Percentiles rank a stretch among this genome's conserved stretches.
Evolutionary conservation across 2,797 vertebrate species (phyloP).

Genomic region (Notolepis coatsorum): DNA sequence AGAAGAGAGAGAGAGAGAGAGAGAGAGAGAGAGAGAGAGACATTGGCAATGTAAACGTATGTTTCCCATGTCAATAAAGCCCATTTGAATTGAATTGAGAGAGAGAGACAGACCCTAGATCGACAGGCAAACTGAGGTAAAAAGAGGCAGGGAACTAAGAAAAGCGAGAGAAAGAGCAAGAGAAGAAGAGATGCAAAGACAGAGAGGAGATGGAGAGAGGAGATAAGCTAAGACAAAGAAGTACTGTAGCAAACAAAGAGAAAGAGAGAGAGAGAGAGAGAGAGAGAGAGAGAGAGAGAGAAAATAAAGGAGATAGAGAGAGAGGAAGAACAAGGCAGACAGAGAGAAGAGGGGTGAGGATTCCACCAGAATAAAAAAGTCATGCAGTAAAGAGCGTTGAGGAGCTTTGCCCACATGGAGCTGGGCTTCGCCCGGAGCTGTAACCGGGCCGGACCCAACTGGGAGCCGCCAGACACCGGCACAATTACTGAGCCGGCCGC

Average conservation of each 20-base stretch:
- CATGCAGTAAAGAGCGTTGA: slow-evolving; percentile 59
- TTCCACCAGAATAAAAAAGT: slow-evolving; percentile 38
- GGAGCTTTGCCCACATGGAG: slow-evolving; percentile 54
- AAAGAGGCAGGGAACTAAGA: neutral
- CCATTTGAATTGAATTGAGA: too few species aligned
- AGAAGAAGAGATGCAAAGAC: too few species aligned
- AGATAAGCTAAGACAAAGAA: too few species aligned
- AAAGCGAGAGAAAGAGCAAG: too few species aligned
- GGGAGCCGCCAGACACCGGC: slow-evolving; percentile 75
- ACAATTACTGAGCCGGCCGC: slow-evolving; percentile 77
- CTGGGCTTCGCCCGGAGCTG: slow-evolving; percentile 58
- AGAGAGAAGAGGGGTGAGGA: slow-evolving; percentile 39
- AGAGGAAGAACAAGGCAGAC: neutral
- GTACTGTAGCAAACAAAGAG: too few species aligned
- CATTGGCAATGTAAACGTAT: too few species aligned
- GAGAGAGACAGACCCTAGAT: too few species aligned
- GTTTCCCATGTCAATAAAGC: too few species aligned
- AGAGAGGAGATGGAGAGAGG: too few species aligned
- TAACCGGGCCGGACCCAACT: slow-evolving; percentile 60
- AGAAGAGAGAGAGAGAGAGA: too few species aligned
- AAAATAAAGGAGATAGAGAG: neutral
- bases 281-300: slow-evolving; percentile 13
- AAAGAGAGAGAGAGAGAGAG: slow-evolving; percentile 29
- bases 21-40: too few species aligned
- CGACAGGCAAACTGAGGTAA: neutral